Evolutionary conservation across 2,888 invertebrate species (phyloP).

Genomic region (Teinopalpus imperialis): DNA sequence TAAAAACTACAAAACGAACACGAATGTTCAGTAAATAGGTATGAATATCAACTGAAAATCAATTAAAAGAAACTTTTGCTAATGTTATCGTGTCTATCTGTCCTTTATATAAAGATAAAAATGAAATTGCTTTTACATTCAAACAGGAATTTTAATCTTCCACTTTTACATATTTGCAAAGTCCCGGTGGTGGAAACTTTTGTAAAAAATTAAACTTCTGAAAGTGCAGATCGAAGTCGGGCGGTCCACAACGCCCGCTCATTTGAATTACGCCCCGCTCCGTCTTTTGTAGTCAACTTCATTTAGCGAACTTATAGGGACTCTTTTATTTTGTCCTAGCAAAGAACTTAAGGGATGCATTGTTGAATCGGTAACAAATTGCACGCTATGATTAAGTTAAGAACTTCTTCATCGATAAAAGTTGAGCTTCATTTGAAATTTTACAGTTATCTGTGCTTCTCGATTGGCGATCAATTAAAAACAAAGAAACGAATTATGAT

Average conservation of each 20-base stretch:
- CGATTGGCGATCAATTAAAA: background rate
- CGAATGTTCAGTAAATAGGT: too few species aligned
- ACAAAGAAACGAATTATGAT: background rate
- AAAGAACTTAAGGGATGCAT: constrained; percentile 77
- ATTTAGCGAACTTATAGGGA: constrained; percentile 76
- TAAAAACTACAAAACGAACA: too few species aligned
- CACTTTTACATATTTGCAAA: constrained; percentile 21
- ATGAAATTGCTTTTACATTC: constrained; percentile 25
- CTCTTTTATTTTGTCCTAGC: constrained; percentile 68
- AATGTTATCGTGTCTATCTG: constrained; percentile 3
- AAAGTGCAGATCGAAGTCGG: constrained; percentile 71
- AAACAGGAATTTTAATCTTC: constrained; percentile 20
- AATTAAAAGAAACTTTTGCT: too few species aligned
- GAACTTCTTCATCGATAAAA: constrained; percentile 49
- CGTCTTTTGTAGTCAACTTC: constrained; percentile 80
- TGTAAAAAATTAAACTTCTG: constrained; percentile 72
- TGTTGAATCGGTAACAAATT: constrained; percentile 80
- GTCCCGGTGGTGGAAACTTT: constrained; percentile 50
- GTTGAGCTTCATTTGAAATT: constrained; percentile 62
- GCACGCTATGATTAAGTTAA: constrained; percentile 73
- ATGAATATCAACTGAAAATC: too few species aligned
- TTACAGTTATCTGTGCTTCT: constrained; percentile 47
- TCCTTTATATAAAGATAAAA: constrained; percentile 15
- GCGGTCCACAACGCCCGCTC: constrained; percentile 60
- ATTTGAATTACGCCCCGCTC: constrained; percentile 73